Evolutionary conservation across 2,797 vertebrate species (phyloP).

Genomic region (Corythornis leucogaster): DNA sequence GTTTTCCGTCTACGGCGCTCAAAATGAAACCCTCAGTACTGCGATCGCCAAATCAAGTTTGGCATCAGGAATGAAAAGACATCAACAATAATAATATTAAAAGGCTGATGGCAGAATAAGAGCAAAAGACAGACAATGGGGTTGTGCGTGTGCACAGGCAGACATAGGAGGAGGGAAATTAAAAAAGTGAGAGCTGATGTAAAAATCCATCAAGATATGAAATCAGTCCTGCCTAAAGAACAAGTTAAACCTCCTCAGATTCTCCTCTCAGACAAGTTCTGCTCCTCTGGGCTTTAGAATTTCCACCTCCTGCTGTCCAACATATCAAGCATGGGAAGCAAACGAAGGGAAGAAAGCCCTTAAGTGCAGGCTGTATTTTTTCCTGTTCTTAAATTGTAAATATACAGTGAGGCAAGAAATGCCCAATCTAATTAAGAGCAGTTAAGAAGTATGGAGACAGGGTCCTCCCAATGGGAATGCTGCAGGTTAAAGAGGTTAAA

Average conservation of each 20-base stretch:
- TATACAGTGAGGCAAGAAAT: conserved; percentile 72
- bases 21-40: conserved; percentile 72
- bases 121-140: conserved; percentile 44
- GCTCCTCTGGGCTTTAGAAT: conserved; percentile 62
- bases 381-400: conserved; percentile 71
- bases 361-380: conserved; percentile 59
- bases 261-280: conserved; percentile 35
- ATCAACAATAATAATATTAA: conserved; percentile 79
- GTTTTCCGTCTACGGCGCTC: conserved; percentile 73
- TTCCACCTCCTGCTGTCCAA: conserved; percentile 63
- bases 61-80: conserved; percentile 83
- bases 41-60: conserved; percentile 81
- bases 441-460: conserved; percentile 73
- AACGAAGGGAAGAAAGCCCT: conserved; percentile 30
- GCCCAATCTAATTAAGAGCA: conserved; percentile 73
- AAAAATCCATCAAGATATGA: conserved; percentile 50
- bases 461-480: conserved; percentile 71
- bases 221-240: neutral
- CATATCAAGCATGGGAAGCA: conserved; percentile 32
- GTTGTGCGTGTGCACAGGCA: neutral
- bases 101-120: conserved; percentile 67
- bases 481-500: conserved; percentile 76
- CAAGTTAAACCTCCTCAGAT: neutral
- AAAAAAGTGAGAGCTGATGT: neutral
- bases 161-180: neutral